A percentile compares a stretch with the other conserved stretches of the same genome.
Conservation (phyloP, 2,113 vertebrate species). For the Phalacrocorax pelagicus region DNA sequence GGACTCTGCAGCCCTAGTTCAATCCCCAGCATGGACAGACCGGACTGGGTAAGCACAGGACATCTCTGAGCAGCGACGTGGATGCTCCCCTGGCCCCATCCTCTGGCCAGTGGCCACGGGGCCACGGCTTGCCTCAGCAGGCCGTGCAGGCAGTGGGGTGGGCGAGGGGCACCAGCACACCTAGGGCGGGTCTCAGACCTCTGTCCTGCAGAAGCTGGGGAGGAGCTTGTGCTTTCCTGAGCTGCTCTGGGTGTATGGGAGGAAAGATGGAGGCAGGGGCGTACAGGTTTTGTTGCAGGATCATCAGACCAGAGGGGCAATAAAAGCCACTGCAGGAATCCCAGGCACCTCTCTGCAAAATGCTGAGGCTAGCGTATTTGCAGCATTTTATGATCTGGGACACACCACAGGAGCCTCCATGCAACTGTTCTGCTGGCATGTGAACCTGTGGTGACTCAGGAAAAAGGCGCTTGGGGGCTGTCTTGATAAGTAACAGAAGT, state of each 20-base stretch:
- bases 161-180: neutral
- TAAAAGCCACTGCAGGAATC: neutral
- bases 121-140: rapidly evolving
- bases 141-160: neutral
- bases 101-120: neutral
- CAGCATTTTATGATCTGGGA: neutral
- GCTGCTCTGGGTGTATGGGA: neutral
- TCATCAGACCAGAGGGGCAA: neutral
- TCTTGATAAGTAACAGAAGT: neutral
- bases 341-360: neutral
- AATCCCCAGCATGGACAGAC: neutral
- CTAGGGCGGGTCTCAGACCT: neutral
- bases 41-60: neutral
- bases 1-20: neutral
- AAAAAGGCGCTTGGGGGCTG: neutral
- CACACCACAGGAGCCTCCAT: slow-evolving; percentile 21
- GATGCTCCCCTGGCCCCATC: rapidly evolving
- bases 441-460: slow-evolving; percentile 25
- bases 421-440: slow-evolving; percentile 54
- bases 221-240: neutral
- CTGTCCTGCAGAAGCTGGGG: neutral
- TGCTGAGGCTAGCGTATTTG: neutral
- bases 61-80: rapidly evolving
- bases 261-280: neutral
- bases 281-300: neutral